A percentile compares a stretch with the other conserved stretches of the same genome.
Conservation (phyloP, 2,113 vertebrate species). For the Mobula birostris region DNA sequence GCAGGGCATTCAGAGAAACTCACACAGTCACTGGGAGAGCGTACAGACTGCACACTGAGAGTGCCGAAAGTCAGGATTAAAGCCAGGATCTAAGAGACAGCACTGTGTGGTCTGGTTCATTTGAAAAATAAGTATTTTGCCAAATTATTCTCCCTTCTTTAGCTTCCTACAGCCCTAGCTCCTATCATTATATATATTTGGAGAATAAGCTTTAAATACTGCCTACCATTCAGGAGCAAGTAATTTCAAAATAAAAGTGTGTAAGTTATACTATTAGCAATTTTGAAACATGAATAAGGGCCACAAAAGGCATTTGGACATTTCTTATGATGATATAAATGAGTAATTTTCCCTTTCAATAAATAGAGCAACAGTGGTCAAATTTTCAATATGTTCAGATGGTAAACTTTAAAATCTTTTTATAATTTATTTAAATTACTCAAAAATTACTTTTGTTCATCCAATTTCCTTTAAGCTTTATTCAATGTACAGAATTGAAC, state of each 20-base stretch:
- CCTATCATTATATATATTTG: neutral
- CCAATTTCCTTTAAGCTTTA: neutral
- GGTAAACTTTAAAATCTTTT: neutral
- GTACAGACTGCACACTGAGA: too few relatives aligned
- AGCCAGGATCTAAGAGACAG: too few relatives aligned
- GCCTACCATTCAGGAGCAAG: neutral
- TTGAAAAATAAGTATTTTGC: neutral
- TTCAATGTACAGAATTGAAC: neutral
- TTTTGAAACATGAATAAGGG: neutral
- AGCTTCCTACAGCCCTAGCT: neutral
- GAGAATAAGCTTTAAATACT: neutral
- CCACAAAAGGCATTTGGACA: neutral
- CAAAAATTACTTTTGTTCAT: neutral
- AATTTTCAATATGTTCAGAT: neutral
- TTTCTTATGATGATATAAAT: neutral
- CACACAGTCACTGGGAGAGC: too few relatives aligned
- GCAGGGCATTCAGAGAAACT: too few relatives aligned
- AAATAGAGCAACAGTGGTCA: neutral
- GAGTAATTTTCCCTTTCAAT: neutral
- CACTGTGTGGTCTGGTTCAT: too few relatives aligned
- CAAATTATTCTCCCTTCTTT: neutral
- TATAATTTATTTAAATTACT: slow-evolving; percentile 7
- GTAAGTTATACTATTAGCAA: neutral
- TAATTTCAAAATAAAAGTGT: neutral
- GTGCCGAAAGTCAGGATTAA: too few relatives aligned